A percentile compares a stretch with the other conserved stretches of the same genome.
phyloP scores from a whole-genome alignment of 2,888 invertebrate species.

The Nomada ferruginata region DNA sequence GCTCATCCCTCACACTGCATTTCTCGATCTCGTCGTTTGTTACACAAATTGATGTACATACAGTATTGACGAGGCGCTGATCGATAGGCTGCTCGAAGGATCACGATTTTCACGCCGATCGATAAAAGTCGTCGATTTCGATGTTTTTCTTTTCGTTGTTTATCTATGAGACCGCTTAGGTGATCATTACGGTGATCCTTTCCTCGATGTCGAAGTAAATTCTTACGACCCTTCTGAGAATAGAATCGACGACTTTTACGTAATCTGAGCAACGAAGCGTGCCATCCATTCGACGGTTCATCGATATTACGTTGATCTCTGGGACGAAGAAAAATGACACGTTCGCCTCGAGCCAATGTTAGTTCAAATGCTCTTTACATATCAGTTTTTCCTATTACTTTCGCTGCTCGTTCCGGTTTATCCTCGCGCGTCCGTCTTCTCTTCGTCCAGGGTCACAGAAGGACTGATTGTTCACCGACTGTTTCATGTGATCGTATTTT shows the following conservation, averaged over 20 bases:
- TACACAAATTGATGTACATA: not conserved
- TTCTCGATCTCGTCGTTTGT: slow-evolving; percentile 24
- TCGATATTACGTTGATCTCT: not conserved
- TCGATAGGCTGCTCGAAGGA: not conserved
- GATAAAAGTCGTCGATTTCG: not conserved
- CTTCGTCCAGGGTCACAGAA: not conserved
- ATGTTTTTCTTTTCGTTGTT: not conserved
- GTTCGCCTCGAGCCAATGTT: not conserved
- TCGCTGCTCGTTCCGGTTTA: not conserved
- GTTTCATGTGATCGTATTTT: slow-evolving; percentile 31
- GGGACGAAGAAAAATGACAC: not conserved
- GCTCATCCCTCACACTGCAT: slow-evolving; percentile 15
- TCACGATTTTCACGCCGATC: not conserved
- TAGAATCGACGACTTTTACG: slow-evolving; percentile 2
- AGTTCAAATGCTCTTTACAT: slow-evolving; percentile 26
- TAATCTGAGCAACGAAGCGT: not conserved
- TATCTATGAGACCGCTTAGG: not conserved
- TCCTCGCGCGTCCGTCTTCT: not conserved
- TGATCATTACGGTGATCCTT: slow-evolving; percentile 2
- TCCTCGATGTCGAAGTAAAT: not conserved
- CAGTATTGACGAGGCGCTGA: not conserved
- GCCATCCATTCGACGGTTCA: not conserved
- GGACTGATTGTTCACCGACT: slow-evolving; percentile 19
- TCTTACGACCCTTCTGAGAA: not conserved
- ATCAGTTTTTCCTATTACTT: slow-evolving; percentile 38